Conservation (phyloP, 2,797 vertebrate genomes). For the Philypnodon macrostomus region DNA sequence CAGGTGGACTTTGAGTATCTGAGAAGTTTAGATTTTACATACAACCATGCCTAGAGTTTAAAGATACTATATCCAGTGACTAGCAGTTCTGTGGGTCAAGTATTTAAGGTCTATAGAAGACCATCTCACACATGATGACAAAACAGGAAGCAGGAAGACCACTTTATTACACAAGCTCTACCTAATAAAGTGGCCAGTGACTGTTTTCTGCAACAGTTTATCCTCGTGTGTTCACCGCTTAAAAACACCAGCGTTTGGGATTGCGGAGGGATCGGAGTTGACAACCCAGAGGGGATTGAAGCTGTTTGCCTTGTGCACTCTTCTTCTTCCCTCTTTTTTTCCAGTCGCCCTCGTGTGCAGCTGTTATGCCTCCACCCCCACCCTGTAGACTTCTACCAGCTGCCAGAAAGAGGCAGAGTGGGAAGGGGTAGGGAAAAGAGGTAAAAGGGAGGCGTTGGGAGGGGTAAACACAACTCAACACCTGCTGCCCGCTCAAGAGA, state of each 20-base stretch:
- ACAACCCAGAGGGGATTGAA: conserved; percentile 78
- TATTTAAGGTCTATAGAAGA: too few species aligned
- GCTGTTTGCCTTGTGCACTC: conserved; percentile 74
- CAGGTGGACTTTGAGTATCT: too few species aligned
- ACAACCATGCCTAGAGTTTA: too few species aligned
- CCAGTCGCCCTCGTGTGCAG: conserved; percentile 79
- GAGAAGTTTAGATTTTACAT: too few species aligned
- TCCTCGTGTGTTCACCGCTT: too few species aligned
- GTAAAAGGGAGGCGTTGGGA: conserved; percentile 48
- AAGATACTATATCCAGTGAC: too few species aligned
- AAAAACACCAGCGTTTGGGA: conserved; percentile 74
- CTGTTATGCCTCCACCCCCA: conserved; percentile 78
- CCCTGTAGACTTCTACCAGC: conserved; percentile 74
- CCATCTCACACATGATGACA: too few species aligned
- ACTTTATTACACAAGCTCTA: too few species aligned
- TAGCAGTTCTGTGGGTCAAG: too few species aligned
- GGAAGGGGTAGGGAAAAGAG: conserved; percentile 45
- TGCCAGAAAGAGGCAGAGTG: conserved; percentile 70
- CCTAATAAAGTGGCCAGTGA: too few species aligned
- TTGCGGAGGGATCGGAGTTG: conserved; percentile 62
- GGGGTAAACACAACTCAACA: conserved; percentile 80
- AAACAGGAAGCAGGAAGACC: too few species aligned
- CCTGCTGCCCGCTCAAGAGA: conserved; percentile 80
- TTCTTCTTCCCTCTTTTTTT: conserved; percentile 48
- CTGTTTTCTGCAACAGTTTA: too few species aligned